Percentiles rank a stretch among this genome's conserved stretches.
These are phyloP conservation scores for Dendrolimus kikuchii DNA, from an alignment of 1,140 invertebrate genomes.

Conservation along the genomic window DNA sequence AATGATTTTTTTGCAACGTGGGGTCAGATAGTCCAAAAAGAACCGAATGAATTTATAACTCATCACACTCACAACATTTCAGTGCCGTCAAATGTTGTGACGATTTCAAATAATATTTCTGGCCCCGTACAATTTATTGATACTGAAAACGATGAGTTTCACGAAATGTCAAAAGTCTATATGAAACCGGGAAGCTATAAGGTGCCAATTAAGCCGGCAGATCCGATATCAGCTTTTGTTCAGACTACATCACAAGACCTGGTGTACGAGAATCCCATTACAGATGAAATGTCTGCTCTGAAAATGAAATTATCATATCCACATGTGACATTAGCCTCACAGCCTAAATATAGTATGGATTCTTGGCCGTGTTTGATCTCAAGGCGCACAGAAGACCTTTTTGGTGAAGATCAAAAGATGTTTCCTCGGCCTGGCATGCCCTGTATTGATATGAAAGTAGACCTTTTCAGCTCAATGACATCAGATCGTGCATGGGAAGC, in stretches of 20 bases:
- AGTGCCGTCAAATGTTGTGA: constrained; percentile 55
- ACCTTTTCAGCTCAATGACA: constrained; percentile 50
- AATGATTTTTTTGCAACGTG: constrained; percentile 66
- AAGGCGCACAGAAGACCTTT: constrained; percentile 42
- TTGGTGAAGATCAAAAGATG: constrained; percentile 41
- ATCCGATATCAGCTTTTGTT: constrained; percentile 40
- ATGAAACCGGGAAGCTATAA: constrained; percentile 70
- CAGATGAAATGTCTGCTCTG: constrained; percentile 33
- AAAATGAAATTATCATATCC: constrained; percentile 47
- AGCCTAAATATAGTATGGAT: constrained; percentile 60
- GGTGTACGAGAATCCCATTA: constrained; percentile 29
- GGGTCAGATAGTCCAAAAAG: constrained; percentile 69
- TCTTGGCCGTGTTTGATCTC: constrained; percentile 59
- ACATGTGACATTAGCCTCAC: constrained; percentile 51
- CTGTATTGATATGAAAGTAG: constrained; percentile 44
- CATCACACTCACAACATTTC: constrained; percentile 61
- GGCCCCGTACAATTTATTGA: constrained; percentile 67
- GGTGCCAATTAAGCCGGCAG: constrained; percentile 63
- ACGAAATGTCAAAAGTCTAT: constrained; percentile 66
- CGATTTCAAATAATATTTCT: constrained; percentile 60
- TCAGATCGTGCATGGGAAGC: constrained; percentile 68
- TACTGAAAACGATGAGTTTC: constrained; percentile 66
- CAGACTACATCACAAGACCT: constrained; percentile 37
- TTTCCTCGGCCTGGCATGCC: constrained; percentile 25
- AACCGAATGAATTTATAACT: constrained; percentile 63